phyloP scores from a whole-genome alignment of 2,888 invertebrate genomes.

The Cyclophora albipunctata region DNA sequence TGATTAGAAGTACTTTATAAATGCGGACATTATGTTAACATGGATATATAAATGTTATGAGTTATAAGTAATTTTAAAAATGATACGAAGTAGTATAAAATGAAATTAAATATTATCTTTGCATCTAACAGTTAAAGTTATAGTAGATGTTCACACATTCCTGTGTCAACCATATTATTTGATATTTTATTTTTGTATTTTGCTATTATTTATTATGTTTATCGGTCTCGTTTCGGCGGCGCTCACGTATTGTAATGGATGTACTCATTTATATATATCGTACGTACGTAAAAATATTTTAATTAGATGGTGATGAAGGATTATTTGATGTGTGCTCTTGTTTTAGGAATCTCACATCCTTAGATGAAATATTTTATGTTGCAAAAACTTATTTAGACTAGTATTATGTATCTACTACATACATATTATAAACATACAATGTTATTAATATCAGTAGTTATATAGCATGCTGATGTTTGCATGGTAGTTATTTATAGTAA shows the following conservation, averaged over 20 bases:
- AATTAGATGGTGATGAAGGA: conserved; percentile 19
- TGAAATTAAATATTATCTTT: too few relatives aligned
- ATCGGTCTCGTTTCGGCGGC: conserved; percentile 7
- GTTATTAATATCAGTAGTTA: conserved; percentile 49
- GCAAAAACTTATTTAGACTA: conserved; percentile 37
- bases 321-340: conserved; percentile 29
- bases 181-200: too few relatives aligned
- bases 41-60: not conserved
- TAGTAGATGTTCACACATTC: not conserved
- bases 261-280: conserved; percentile 23
- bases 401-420: conserved; percentile 30
- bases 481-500: conserved; percentile 56
- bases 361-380: conserved; percentile 40
- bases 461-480: conserved; percentile 56
- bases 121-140: too few relatives aligned
- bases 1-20: not conserved
- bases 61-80: too few relatives aligned
- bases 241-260: conserved; percentile 17
- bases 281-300: conserved; percentile 18
- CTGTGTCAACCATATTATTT: not conserved
- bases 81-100: too few relatives aligned
- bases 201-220: too few relatives aligned
- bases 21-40: not conserved
- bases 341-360: conserved; percentile 40
- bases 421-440: conserved; percentile 57